phyloP scores from a whole-genome alignment of 2,113 vertebrate species.

The Jaculus jaculus region DNA sequence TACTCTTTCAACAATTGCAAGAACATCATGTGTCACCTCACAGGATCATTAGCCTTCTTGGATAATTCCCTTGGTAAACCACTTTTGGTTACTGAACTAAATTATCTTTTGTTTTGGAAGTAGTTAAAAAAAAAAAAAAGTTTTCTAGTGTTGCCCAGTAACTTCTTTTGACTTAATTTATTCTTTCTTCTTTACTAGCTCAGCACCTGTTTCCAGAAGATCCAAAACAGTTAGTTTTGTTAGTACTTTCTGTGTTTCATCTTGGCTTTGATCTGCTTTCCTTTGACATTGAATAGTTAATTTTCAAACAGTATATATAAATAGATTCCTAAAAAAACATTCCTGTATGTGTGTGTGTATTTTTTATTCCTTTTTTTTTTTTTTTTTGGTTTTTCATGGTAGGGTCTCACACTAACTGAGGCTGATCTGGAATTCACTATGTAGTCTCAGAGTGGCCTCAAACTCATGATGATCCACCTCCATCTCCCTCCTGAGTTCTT shows the following conservation, averaged over 20 bases:
- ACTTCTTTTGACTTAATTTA: background rate
- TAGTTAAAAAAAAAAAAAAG: background rate
- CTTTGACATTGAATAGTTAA: background rate
- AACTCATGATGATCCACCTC: no score
- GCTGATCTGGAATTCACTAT: no score
- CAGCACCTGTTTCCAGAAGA: background rate
- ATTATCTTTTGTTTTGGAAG: background rate
- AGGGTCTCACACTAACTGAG: no score
- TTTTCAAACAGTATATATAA: slow-evolving; percentile 8
- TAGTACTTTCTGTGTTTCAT: slow-evolving; percentile 19
- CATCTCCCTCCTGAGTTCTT: no score
- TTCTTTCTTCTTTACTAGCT: background rate
- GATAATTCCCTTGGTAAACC: slow-evolving; percentile 7
- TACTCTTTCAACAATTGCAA: background rate
- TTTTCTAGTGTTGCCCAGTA: background rate
- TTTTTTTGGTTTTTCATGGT: no score
- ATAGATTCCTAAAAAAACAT: background rate
- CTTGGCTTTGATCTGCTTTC: background rate
- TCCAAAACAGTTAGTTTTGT: slow-evolving; percentile 35
- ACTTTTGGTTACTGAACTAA: background rate
- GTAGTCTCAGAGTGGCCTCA: no score
- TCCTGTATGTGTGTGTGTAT: no score
- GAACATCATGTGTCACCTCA: background rate
- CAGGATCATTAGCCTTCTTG: background rate
- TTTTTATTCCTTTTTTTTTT: no score